Conservation (phyloP, 2,797 vertebrate genomes). For the Antrozous pallidus region DNA sequence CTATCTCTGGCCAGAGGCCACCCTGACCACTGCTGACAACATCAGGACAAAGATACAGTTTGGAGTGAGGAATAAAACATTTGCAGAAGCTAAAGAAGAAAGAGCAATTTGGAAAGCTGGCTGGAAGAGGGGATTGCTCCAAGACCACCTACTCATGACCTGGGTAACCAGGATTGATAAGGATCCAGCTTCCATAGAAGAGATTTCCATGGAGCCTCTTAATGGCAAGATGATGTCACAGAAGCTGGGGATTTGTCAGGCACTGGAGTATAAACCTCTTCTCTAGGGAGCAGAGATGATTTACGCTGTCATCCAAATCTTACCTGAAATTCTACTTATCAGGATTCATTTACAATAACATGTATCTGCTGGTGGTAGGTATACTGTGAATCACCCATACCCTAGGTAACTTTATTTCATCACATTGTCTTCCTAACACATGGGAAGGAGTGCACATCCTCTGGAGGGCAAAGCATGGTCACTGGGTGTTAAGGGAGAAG, state of each 20-base stretch:
- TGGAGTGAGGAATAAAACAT: neutral
- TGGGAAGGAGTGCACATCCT: neutral
- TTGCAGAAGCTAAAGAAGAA: neutral
- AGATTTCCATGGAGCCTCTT: neutral
- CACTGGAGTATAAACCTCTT: neutral
- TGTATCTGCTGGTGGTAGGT: neutral
- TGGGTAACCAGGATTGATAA: neutral
- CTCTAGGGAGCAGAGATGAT: neutral
- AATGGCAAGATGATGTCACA: neutral
- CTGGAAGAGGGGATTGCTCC: neutral
- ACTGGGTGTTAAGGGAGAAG: neutral
- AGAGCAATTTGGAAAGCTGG: neutral
- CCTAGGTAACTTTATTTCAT: neutral
- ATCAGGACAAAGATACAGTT: neutral
- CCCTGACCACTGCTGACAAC: neutral
- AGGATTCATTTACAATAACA: neutral
- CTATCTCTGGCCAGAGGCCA: neutral
- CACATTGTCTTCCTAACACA: neutral
- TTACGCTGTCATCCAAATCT: neutral
- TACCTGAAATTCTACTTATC: neutral
- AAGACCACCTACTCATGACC: neutral
- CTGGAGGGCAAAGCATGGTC: neutral
- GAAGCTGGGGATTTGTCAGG: neutral
- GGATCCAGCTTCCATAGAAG: neutral
- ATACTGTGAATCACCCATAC: neutral